Evolutionary conservation across 2,797 vertebrate genomes (phyloP).

Genomic region (Macrochelys suwanniensis): DNA sequence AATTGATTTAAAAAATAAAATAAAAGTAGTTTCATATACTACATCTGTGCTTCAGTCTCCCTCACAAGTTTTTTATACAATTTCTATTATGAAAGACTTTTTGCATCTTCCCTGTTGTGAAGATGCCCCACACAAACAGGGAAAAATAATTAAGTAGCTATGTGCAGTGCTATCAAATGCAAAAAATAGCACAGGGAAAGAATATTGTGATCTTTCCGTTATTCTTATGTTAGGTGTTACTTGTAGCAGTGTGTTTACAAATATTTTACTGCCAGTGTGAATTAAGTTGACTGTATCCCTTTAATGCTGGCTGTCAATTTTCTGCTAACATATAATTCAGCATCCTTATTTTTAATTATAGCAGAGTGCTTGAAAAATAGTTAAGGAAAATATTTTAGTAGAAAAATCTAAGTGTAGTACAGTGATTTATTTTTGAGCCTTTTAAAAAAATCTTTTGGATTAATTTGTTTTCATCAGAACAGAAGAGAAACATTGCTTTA

Average conservation of each 20-base stretch:
- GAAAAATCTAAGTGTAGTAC: slow-evolving; percentile 19
- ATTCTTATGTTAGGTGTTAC: not conserved
- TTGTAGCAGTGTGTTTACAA: not conserved
- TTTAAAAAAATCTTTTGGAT: slow-evolving; percentile 22
- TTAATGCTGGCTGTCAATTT: slow-evolving; percentile 56
- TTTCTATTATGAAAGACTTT: slow-evolving; percentile 44
- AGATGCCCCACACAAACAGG: not conserved
- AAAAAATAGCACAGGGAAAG: not conserved
- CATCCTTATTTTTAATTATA: slow-evolving; percentile 45
- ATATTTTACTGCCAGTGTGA: slow-evolving; percentile 3
- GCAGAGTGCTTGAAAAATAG: slow-evolving; percentile 52
- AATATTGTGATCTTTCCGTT: not conserved
- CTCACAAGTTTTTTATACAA: not conserved
- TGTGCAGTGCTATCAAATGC: slow-evolving; percentile 20
- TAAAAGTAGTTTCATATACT: not conserved
- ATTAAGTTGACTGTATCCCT: slow-evolving; percentile 23
- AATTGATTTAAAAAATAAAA: not conserved
- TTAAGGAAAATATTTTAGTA: slow-evolving; percentile 57
- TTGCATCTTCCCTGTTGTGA: slow-evolving; percentile 41
- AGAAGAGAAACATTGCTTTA: slow-evolving; percentile 42
- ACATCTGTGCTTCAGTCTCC: not conserved
- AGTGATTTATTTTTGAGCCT: slow-evolving; percentile 4
- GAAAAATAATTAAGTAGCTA: slow-evolving; percentile 24
- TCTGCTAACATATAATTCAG: slow-evolving; percentile 61
- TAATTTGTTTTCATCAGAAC: slow-evolving; percentile 45